Evolutionary conservation across 1,140 invertebrate species (phyloP).

Genomic region (Brachionus rubens): DNA sequence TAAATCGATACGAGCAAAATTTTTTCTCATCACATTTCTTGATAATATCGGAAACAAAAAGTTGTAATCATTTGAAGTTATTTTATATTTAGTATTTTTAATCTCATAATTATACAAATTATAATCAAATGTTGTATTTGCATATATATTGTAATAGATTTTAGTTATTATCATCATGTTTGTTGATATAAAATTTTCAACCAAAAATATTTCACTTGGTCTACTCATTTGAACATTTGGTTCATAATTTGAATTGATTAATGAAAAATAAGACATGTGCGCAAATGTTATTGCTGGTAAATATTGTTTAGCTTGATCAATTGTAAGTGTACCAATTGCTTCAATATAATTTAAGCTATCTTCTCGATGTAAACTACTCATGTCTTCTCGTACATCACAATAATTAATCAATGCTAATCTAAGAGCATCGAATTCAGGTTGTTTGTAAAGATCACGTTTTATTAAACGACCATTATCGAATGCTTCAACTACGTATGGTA

Average conservation of each 20-base stretch:
- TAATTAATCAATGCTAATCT: neutral
- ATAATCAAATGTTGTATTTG: slow-evolving; percentile 10
- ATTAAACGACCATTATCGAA: neutral
- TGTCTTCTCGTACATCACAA: neutral
- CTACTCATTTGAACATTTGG: neutral
- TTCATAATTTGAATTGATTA: neutral
- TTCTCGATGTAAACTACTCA: neutral
- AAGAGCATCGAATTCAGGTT: neutral
- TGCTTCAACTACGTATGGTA: neutral
- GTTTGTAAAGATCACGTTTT: neutral
- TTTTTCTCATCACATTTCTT: neutral
- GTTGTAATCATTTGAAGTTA: neutral
- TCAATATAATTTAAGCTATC: slow-evolving; percentile 27
- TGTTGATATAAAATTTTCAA: neutral
- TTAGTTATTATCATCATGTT: slow-evolving; percentile 27
- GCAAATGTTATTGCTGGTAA: slow-evolving; percentile 17
- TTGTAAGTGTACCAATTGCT: neutral
- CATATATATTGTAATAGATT: neutral
- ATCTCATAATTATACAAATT: slow-evolving; percentile 17
- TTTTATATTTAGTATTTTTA: slow-evolving; percentile 10
- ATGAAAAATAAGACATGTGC: slow-evolving; percentile 8
- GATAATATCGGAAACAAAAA: neutral
- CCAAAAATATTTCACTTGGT: neutral
- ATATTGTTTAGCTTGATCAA: slow-evolving; percentile 21
- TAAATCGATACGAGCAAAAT: slow-evolving; percentile 15